Evolutionary conservation across 2,888 invertebrate genomes (phyloP).

Genomic region (Strigamia transsilvanica): DNA sequence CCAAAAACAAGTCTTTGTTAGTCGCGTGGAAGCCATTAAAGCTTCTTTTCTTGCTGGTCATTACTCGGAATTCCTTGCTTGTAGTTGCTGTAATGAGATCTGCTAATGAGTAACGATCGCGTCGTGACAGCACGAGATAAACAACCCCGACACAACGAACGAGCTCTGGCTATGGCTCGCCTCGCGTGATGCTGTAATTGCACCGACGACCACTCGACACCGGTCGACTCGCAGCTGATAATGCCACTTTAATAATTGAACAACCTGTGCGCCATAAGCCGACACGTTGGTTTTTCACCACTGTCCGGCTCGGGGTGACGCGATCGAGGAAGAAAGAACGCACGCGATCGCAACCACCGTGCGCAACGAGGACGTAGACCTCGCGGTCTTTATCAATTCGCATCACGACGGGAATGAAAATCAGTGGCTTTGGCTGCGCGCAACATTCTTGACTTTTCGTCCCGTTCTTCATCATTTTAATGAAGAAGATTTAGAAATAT

Average conservation of each 20-base stretch:
- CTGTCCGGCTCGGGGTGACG: background rate
- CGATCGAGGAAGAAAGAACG: background rate
- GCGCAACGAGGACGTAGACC: constrained; percentile 19
- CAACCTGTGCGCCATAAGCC: background rate
- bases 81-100: constrained; percentile 45
- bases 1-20: constrained; percentile 38
- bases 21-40: constrained; percentile 19
- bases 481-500: background rate
- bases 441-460: constrained; percentile 15
- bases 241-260: constrained; percentile 33
- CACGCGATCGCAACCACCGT: background rate
- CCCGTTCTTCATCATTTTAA: background rate
- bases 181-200: constrained; percentile 23
- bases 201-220: background rate
- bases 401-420: constrained; percentile 35
- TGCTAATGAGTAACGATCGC: constrained; percentile 48
- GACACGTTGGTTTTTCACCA: background rate
- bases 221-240: constrained; percentile 9
- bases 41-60: constrained; percentile 34
- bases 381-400: constrained; percentile 24
- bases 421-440: background rate
- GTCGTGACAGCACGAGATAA: constrained; percentile 35
- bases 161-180: background rate
- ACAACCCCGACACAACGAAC: constrained; percentile 23
- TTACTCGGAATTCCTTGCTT: constrained; percentile 37